A percentile compares a stretch with the other conserved stretches of the same genome.
Evolutionary conservation across 2,797 vertebrate genomes (phyloP).

Genomic region (Eulemur albifrons): DNA sequence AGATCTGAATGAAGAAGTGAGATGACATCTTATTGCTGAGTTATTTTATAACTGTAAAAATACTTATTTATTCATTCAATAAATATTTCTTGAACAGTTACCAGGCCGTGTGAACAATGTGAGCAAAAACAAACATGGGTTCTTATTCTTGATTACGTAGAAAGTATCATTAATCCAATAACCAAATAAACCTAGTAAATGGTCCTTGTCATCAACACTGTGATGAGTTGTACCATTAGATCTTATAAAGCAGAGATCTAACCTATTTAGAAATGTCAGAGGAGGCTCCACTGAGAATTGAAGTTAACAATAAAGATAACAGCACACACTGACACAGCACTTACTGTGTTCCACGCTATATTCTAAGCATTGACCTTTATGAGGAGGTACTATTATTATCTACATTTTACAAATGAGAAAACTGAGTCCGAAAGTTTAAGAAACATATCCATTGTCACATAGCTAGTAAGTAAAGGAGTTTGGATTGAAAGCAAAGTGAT

Average conservation of each 20-base stretch:
- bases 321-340: background rate
- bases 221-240: background rate
- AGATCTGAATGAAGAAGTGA: background rate
- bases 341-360: background rate
- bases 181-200: background rate
- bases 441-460: background rate
- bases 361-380: background rate
- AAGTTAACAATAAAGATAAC: background rate
- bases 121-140: background rate
- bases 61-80: background rate
- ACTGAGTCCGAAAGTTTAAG: background rate
- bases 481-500: background rate
- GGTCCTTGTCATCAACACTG: background rate
- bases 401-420: background rate
- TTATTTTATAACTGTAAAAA: constrained; percentile 8
- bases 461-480: background rate
- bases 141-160: background rate
- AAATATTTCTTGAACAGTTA: background rate
- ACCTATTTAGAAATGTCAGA: background rate
- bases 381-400: background rate
- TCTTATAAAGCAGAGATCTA: background rate
- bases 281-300: background rate
- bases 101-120: background rate
- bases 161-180: background rate
- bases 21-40: background rate